A percentile compares a stretch with the other conserved stretches of the same genome.
Evolutionary conservation across 2,797 vertebrate genomes (phyloP).

Genomic region (Enteromius paludinosus): DNA sequence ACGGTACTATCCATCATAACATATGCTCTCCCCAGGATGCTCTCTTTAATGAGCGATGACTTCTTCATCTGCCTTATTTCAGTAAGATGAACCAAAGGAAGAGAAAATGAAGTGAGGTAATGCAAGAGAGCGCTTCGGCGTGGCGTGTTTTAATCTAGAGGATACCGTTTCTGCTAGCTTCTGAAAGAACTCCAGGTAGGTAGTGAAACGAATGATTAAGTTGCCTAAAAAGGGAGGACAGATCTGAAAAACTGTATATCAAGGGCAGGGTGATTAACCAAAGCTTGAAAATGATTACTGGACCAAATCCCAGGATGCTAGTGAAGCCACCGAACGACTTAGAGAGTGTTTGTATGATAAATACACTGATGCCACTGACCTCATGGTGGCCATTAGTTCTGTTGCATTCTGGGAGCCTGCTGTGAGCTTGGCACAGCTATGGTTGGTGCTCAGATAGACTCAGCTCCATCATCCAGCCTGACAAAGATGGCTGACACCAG

Average conservation of each 20-base stretch:
- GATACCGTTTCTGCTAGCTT: background rate
- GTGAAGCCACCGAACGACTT: conserved; percentile 38
- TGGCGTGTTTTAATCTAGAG: background rate
- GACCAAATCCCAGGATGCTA: conserved; percentile 49
- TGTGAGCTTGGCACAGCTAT: conserved; percentile 83
- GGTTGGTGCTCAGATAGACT: conserved; percentile 76
- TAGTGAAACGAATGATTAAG: conserved; percentile 9
- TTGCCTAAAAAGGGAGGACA: conserved; percentile 28
- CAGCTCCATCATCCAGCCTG: conserved; percentile 83
- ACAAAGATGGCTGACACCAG: conserved; percentile 84
- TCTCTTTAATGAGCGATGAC: conserved; percentile 84
- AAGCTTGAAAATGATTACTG: conserved; percentile 56
- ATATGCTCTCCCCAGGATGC: conserved; percentile 87
- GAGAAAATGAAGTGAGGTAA: conserved; percentile 10
- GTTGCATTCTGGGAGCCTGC: conserved; percentile 68
- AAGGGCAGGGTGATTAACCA: conserved; percentile 56
- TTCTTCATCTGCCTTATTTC: conserved; percentile 64
- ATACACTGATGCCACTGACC: conserved; percentile 66
- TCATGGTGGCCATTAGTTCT: conserved; percentile 70
- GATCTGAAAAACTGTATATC: conserved; percentile 40
- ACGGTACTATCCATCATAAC: conserved; percentile 85
- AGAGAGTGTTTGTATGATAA: conserved; percentile 55
- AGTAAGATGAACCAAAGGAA: conserved; percentile 59
- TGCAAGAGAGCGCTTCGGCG: background rate
- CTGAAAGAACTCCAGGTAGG: conserved; percentile 16